Evolutionary conservation across 2,113 vertebrate species (phyloP).

Genomic region (Cervus canadensis): DNA sequence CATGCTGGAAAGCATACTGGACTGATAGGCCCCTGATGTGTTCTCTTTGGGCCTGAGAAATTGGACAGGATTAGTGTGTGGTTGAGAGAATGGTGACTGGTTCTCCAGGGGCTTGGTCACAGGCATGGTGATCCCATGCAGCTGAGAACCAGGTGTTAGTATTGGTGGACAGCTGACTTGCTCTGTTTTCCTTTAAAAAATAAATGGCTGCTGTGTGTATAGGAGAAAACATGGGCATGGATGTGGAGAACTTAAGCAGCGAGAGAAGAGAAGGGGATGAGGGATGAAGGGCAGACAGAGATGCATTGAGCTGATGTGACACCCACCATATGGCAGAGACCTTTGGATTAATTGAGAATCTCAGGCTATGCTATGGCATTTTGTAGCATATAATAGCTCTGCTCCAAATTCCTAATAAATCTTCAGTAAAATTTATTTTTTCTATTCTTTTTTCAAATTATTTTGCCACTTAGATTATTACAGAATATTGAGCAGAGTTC

Average conservation of each 20-base stretch:
- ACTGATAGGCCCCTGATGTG: not conserved
- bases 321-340: not conserved
- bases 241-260: not conserved
- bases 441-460: not conserved
- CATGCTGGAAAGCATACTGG: not conserved
- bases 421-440: not conserved
- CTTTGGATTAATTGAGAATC: not conserved
- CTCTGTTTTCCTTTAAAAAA: not conserved
- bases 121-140: not conserved
- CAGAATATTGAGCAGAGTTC: not conserved
- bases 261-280: not conserved
- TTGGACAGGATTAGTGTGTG: not conserved
- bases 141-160: not conserved
- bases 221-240: not conserved
- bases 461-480: not conserved
- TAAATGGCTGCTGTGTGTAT: not conserved
- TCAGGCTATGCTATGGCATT: not conserved
- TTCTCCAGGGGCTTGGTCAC: not conserved
- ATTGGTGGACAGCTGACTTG: not conserved
- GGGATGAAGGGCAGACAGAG: not conserved
- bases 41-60: not conserved
- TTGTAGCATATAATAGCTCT: not conserved
- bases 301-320: not conserved
- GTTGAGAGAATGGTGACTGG: not conserved
- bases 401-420: not conserved